These are phyloP conservation scores for Gnatocerus cornutus DNA, from an alignment of 2,888 invertebrate genomes.

Conservation along the genomic window DNA sequence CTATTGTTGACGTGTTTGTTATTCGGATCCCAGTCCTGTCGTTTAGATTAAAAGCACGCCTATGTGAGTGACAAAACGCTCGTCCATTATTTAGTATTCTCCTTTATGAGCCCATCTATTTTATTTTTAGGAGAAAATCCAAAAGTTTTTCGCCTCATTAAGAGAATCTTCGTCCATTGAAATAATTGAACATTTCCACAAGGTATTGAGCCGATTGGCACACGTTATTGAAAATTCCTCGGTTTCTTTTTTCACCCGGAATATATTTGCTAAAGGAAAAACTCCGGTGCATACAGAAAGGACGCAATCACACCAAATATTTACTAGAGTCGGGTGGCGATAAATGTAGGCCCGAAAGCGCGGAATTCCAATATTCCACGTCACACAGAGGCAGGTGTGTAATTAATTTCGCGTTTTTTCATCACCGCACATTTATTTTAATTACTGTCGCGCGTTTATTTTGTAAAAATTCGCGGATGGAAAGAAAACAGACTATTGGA, in stretches of 20 bases:
- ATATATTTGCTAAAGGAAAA: constrained; percentile 39
- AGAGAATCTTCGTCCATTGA: constrained; percentile 24
- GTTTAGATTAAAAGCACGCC: constrained; percentile 45
- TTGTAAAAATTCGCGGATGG: constrained; percentile 41
- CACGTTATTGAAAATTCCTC: constrained; percentile 38
- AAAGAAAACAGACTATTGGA: too few species aligned
- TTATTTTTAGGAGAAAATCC: constrained; percentile 33
- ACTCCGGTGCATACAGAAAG: constrained; percentile 17
- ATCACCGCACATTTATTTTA: constrained; percentile 16
- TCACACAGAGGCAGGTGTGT: not conserved
- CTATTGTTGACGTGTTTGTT: constrained; percentile 44
- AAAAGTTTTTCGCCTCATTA: constrained; percentile 43
- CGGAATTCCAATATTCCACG: not conserved
- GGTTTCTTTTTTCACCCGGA: constrained; percentile 33
- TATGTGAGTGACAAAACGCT: constrained; percentile 46
- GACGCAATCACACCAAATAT: constrained; percentile 37
- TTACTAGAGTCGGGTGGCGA: constrained; percentile 14
- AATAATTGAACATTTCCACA: constrained; percentile 44
- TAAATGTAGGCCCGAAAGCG: not conserved
- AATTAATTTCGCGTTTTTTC: too few species aligned
- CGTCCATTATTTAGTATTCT: constrained; percentile 43
- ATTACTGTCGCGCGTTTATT: constrained; percentile 45
- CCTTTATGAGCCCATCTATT: constrained; percentile 43
- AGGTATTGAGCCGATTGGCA: constrained; percentile 40
- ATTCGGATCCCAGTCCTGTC: constrained; percentile 38